phyloP scores from a whole-genome alignment of 2,113 vertebrate genomes.

The Nothoprocta perdicaria region DNA sequence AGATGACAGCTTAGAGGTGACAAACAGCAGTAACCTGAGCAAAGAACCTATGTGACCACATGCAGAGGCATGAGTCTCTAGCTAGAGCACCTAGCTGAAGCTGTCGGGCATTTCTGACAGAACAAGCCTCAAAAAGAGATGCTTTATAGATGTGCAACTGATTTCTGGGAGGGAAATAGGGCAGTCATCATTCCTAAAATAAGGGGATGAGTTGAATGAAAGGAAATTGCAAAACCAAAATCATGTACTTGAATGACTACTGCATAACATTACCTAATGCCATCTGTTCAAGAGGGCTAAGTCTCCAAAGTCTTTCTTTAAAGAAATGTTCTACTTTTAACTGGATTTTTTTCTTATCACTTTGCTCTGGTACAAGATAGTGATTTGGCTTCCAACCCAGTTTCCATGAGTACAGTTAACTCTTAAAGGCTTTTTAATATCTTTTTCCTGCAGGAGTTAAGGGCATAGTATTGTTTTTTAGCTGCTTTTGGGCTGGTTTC shows the following conservation, averaged over 20 bases:
- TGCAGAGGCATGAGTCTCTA: background rate
- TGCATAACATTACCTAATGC: background rate
- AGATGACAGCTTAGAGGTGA: background rate
- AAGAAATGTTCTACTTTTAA: constrained; percentile 12
- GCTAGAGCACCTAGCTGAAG: background rate
- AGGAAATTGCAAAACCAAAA: background rate
- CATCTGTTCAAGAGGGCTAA: background rate
- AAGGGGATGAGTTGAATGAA: background rate
- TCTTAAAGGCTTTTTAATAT: background rate
- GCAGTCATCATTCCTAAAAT: background rate
- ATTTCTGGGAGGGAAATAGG: background rate
- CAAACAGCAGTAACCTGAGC: background rate
- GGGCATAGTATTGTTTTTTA: background rate
- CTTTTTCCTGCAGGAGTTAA: background rate
- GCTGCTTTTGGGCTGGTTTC: background rate
- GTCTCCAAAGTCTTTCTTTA: background rate
- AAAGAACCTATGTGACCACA: background rate
- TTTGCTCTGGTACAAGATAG: constrained; percentile 37
- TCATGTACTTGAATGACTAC: background rate
- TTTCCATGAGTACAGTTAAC: background rate
- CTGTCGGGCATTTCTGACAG: background rate
- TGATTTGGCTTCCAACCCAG: constrained; percentile 20
- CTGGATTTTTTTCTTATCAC: background rate
- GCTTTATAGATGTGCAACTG: background rate
- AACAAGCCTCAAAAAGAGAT: background rate